These are phyloP conservation scores for Erpobdella octoculata DNA, from an alignment of 2,888 invertebrate species.

Conservation along the genomic window DNA sequence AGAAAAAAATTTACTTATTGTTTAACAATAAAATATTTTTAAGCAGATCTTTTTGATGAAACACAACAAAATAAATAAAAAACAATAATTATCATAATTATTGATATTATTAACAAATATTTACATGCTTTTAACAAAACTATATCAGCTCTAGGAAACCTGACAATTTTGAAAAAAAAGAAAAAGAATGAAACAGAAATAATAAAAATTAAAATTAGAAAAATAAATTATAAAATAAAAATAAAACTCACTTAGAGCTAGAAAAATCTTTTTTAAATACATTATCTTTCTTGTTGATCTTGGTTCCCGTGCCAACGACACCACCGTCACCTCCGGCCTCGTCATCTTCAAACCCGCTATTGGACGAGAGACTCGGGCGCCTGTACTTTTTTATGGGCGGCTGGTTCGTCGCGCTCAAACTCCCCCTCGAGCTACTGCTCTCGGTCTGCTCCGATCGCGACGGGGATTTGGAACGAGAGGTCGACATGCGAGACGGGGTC, in stretches of 20 bases:
- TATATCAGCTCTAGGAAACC: too few species aligned
- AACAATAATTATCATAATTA: not conserved
- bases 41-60: too few species aligned
- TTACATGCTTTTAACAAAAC: not conserved
- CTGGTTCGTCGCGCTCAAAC: not conserved
- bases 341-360: slow-evolving; percentile 16
- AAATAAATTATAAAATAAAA: not conserved
- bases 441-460: not conserved
- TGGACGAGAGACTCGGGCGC: slow-evolving; percentile 43
- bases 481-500: not conserved
- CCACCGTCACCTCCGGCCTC: slow-evolving; percentile 8
- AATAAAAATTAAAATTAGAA: not conserved
- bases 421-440: not conserved
- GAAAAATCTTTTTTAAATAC: not conserved
- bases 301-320: not conserved
- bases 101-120: not conserved
- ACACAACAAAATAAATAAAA: not conserved
- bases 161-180: not conserved
- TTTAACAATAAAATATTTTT: too few species aligned
- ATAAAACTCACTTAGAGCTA: not conserved
- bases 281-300: not conserved
- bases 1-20: too few species aligned
- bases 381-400: slow-evolving; percentile 45
- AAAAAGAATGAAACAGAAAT: not conserved
- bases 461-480: not conserved